Percentiles rank a stretch among this genome's conserved stretches.
Conservation (phyloP, 2,888 invertebrate species). For the Lepeophtheirus nordmannii region DNA sequence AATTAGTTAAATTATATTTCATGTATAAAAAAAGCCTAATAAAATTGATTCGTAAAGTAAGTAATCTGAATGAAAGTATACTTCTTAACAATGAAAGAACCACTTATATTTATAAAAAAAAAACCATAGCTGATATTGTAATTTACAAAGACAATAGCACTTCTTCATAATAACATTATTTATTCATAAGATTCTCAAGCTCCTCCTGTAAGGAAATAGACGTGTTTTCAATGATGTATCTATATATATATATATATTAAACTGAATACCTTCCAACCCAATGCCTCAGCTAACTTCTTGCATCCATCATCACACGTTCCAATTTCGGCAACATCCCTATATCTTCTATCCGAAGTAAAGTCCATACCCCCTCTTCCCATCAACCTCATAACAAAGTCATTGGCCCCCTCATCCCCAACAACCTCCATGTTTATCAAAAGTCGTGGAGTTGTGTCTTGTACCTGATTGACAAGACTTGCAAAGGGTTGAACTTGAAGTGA, state of each 20-base stretch:
- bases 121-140: too few species aligned
- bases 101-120: too few species aligned
- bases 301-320: conserved; percentile 73
- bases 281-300: conserved; percentile 50
- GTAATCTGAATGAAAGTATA: too few species aligned
- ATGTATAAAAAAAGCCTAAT: too few species aligned
- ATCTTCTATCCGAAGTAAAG: conserved; percentile 24
- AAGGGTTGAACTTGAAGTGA: conserved; percentile 88
- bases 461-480: conserved; percentile 68
- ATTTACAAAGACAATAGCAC: too few species aligned
- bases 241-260: background rate
- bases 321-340: conserved; percentile 59
- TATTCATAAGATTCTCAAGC: too few species aligned
- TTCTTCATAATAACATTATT: too few species aligned
- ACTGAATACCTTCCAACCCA: conserved; percentile 55
- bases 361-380: conserved; percentile 25
- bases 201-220: too few species aligned
- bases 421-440: conserved; percentile 73
- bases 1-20: too few species aligned
- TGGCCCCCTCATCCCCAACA: conserved; percentile 38
- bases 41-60: too few species aligned
- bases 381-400: conserved; percentile 26
- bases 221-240: too few species aligned
- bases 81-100: too few species aligned
- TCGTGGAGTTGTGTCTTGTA: conserved; percentile 55